A percentile compares a stretch with the other conserved stretches of the same genome.
These are phyloP conservation scores for Parazoanthus atlanticus DNA, from an alignment of 92 coral and sea anemone genomes.

Conservation along the genomic window DNA sequence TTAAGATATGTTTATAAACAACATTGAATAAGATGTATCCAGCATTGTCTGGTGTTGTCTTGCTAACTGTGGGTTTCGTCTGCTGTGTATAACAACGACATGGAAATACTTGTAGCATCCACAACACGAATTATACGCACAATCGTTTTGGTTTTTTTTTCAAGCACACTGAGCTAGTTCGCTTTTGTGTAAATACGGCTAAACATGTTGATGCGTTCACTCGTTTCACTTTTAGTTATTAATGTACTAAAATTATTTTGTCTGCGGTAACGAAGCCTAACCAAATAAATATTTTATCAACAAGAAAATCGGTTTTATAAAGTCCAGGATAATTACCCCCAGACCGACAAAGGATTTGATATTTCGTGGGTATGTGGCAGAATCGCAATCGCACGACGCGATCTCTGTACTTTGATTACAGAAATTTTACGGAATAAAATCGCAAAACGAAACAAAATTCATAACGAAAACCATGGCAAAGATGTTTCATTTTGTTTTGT, in stretches of 20 bases:
- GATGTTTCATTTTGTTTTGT: not conserved
- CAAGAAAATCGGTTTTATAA: slow-evolving; percentile 7
- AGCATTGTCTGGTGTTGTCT: slow-evolving; percentile 21
- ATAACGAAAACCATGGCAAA: not conserved
- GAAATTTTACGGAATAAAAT: not conserved
- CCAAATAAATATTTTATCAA: not conserved
- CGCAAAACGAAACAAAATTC: not conserved
- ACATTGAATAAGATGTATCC: slow-evolving; percentile 8
- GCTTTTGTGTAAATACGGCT: not conserved
- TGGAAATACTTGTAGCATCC: too few species aligned
- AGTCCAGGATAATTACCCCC: not conserved
- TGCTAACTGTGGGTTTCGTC: not conserved
- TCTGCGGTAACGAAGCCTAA: slow-evolving; percentile 18
- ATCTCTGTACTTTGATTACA: not conserved
- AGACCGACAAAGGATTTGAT: slow-evolving; percentile 18
- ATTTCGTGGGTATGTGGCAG: not conserved
- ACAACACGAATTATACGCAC: not conserved
- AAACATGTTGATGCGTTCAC: not conserved
- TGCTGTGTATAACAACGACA: not conserved
- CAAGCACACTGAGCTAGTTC: not conserved
- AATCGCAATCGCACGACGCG: not conserved
- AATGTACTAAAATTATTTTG: not conserved
- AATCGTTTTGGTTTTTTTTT: not conserved
- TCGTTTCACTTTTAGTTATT: not conserved
- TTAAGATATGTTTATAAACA: not conserved